Percentiles rank a stretch among this genome's conserved stretches.
Evolutionary conservation across 2,797 vertebrate species (phyloP).

Genomic region (Aeoliscus strigatus): DNA sequence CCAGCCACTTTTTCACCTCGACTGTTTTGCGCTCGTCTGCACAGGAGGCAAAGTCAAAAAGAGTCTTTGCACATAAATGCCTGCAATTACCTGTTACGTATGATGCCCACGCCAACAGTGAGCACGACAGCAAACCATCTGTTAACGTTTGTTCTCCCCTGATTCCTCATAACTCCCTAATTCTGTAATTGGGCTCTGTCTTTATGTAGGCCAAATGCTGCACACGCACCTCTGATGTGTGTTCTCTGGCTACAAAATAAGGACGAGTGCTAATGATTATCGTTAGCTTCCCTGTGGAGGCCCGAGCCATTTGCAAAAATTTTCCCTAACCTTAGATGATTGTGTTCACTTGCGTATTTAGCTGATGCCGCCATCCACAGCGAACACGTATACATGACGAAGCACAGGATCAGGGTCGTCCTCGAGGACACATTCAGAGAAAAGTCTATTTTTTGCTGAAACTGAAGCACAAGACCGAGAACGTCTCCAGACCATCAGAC

Average conservation of each 20-base stretch:
- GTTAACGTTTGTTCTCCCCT: slow-evolving; percentile 48
- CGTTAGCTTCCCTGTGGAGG: slow-evolving; percentile 43
- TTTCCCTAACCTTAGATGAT: slow-evolving; percentile 58
- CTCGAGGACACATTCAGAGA: slow-evolving; percentile 29
- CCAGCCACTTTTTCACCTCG: no score
- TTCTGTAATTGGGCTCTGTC: slow-evolving; percentile 19
- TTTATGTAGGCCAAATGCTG: slow-evolving; percentile 14
- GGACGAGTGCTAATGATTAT: slow-evolving; percentile 46
- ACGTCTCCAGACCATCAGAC: slow-evolving; percentile 21
- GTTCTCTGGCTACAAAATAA: slow-evolving; percentile 28
- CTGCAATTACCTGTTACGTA: slow-evolving; percentile 63
- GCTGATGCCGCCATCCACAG: slow-evolving; percentile 18
- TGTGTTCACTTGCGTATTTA: slow-evolving; percentile 50
- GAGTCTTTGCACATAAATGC: slow-evolving; percentile 48
- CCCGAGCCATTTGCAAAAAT: slow-evolving; percentile 55
- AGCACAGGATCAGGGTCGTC: slow-evolving; percentile 7
- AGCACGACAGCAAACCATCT: slow-evolving; percentile 52
- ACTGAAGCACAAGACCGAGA: slow-evolving; percentile 12
- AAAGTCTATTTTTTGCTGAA: not conserved
- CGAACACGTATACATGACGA: slow-evolving; percentile 19
- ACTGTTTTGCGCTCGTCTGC: no score
- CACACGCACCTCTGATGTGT: not conserved
- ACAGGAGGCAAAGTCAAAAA: slow-evolving; percentile 5
- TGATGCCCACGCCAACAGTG: slow-evolving; percentile 36
- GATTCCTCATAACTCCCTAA: slow-evolving; percentile 21